Evolutionary conservation across 2,797 vertebrate species (phyloP), one percentile per base, ranked within the genome.

Genomic region (Scolopax rusticola): DNA sequence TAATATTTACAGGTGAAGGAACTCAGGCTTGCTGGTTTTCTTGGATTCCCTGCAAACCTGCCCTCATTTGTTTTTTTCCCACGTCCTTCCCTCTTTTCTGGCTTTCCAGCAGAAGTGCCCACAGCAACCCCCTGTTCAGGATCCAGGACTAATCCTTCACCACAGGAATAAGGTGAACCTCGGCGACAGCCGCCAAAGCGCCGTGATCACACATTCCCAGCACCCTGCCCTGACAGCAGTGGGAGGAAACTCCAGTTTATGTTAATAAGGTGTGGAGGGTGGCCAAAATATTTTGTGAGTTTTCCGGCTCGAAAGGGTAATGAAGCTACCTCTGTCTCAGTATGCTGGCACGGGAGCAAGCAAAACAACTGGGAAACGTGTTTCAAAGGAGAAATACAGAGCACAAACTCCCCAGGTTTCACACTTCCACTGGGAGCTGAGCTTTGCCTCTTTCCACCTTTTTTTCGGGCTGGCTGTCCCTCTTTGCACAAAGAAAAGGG

Each of bases 261-360:
- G 71, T 92, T 94, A 93, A 94, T 94, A 94, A 91, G 48, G 50
- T 92, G 45, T 77, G 77, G 91, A 96, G 57, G 48, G 69, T 51
- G 50, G 93, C 94, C 95, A 95, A 93, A 92, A 78, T 87, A 85
- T 95, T 92, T 95, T 74, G 41, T 79, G 70, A 92, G 84, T 84
- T 90, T 95, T 96, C 92, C 67, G 3, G 28, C 94, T 93, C 3
- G 1, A 80, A 84, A 73, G 50, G 38, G 56, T 92, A 89, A 88
- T 75, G 91, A 94, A 95, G 86, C 88, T 92, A 84, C 90, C 90
- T 95, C 96, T 95, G 93, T 97, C 90, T 92, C 71, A 59, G 84
- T 63, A 54, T 2, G 5, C 61, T 97, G 97, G 86, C 94, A 75
- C 0, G 0, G 47, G 57, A 81, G 43, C 86, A 96, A 95, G 45